Conservation (phyloP, 2,113 vertebrate genomes). For the Helogale parvula region DNA sequence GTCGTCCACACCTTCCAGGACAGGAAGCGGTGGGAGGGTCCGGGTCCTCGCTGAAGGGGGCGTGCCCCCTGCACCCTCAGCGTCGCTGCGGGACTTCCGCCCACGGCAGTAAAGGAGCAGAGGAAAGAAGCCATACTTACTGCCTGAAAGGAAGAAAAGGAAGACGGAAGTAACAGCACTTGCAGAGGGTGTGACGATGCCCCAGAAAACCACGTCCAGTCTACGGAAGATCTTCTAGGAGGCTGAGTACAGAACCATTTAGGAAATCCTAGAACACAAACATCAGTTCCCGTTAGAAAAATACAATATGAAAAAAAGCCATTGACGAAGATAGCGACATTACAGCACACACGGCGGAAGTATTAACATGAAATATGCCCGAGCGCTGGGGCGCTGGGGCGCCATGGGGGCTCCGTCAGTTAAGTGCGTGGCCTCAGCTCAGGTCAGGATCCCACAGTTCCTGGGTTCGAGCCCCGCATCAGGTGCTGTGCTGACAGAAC, state of each 20-base stretch:
- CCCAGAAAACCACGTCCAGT: neutral
- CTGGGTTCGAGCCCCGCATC: too few relatives aligned
- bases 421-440: too few relatives aligned
- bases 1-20: neutral
- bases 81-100: neutral
- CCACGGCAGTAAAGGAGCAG: neutral
- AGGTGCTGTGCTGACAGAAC: too few relatives aligned
- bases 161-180: neutral
- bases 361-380: neutral
- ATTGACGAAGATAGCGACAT: neutral
- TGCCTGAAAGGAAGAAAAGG: neutral
- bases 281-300: neutral
- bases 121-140: neutral
- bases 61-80: neutral
- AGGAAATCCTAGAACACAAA: neutral
- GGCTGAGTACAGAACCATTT: neutral
- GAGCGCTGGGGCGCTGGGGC: neutral
- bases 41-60: neutral
- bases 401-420: too few relatives aligned
- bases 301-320: neutral
- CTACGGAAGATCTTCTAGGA: neutral
- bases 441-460: too few relatives aligned
- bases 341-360: neutral
- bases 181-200: neutral
- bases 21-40: too few relatives aligned